Percentiles rank a stretch among this genome's conserved stretches.
Conservation (phyloP, 1,140 invertebrate genomes). For the Chrysoperla carnea region DNA sequence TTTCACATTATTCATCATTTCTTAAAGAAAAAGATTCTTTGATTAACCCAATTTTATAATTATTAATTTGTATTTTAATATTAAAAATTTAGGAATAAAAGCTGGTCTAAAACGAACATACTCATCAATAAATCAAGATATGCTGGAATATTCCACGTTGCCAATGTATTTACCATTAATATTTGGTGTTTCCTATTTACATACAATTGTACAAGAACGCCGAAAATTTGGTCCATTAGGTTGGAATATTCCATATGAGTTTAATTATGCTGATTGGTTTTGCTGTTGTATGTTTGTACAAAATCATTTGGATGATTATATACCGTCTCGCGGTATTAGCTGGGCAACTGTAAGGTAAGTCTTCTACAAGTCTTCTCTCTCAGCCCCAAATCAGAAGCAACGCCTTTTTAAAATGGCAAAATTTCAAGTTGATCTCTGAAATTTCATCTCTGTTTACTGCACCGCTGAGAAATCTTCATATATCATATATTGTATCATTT, state of each 20-base stretch:
- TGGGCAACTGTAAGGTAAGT: conserved; percentile 58
- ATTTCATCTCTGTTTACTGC: too few species aligned
- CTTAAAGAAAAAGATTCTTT: too few species aligned
- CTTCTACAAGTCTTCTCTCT: too few species aligned
- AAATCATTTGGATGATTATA: conserved; percentile 77
- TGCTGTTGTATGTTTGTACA: conserved; percentile 82
- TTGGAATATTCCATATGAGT: conserved; percentile 90
- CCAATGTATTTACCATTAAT: conserved; percentile 68
- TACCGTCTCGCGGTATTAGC: conserved; percentile 59
- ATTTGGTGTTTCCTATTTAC: conserved; percentile 74
- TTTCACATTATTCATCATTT: too few species aligned
- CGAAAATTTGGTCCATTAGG: conserved; percentile 81
- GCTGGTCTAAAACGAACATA: conserved; percentile 66
- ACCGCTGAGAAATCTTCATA: too few species aligned
- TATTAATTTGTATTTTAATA: too few species aligned
- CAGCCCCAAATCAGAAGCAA: too few species aligned
- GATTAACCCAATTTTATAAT: too few species aligned
- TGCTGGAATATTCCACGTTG: conserved; percentile 70
- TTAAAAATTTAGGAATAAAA: too few species aligned
- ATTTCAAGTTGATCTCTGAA: too few species aligned
- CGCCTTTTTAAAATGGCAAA: too few species aligned
- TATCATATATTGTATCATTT: too few species aligned
- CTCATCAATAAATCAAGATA: conserved; percentile 63
- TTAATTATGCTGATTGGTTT: conserved; percentile 79
- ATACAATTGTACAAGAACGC: conserved; percentile 72